These are phyloP conservation scores for Alcedo quadribrachys DNA, from an alignment of 2,797 vertebrate genomes.

Conservation along the genomic window DNA sequence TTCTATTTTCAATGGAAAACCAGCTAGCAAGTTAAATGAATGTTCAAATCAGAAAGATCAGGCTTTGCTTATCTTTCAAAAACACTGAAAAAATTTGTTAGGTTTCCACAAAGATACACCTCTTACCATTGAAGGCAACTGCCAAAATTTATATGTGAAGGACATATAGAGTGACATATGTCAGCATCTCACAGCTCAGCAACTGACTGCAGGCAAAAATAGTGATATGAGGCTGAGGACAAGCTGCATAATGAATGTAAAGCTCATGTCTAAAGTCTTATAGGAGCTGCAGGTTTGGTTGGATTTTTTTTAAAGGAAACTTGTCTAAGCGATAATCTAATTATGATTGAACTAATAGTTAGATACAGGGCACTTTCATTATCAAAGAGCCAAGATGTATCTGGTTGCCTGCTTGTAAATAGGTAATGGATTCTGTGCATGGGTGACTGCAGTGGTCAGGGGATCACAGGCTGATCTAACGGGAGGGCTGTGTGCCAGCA, in stretches of 20 bases:
- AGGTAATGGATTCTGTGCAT: slow-evolving; percentile 28
- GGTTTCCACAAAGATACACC: not conserved
- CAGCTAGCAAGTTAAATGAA: not conserved
- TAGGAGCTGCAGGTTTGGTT: not conserved
- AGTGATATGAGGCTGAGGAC: not conserved
- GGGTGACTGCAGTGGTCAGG: not conserved
- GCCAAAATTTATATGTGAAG: not conserved
- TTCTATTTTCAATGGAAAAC: not conserved
- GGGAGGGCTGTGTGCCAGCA: not conserved
- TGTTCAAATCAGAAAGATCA: not conserved
- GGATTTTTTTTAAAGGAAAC: not conserved
- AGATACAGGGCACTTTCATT: not conserved
- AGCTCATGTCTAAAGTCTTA: not conserved
- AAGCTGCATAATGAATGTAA: not conserved
- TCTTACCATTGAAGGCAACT: not conserved
- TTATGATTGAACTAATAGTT: not conserved
- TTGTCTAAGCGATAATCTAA: not conserved
- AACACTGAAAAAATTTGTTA: not conserved
- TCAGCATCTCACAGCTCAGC: not conserved
- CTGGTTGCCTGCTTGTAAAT: not conserved
- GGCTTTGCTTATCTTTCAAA: not conserved
- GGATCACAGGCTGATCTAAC: slow-evolving; percentile 16
- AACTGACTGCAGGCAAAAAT: not conserved
- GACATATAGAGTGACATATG: not conserved
- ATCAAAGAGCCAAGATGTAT: not conserved